Base-by-base conservation (phyloP, 2,797 vertebrate genomes). In the Phoxinus dragarum region DNA sequence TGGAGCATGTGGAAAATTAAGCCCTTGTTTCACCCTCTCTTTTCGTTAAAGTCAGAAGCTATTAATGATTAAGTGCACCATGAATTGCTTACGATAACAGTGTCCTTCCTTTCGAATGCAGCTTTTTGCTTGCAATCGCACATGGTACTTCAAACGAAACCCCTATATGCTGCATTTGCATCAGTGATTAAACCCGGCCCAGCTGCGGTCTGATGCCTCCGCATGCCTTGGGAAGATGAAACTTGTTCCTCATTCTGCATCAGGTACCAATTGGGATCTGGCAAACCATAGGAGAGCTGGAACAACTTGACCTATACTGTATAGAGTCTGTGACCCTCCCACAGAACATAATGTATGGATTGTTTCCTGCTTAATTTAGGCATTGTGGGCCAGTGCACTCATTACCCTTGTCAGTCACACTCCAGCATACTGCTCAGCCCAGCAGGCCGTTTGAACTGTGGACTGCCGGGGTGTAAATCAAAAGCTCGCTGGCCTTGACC, bases 391-490 rank as follows among this genome's bases (percentile, higher is more conserved):
- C 80, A 12, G 56, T 61, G 56, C 52, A 74, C 61, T 86, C 68
- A 78, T 54, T 73, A 86, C 84, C 79, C 76, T 77, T 74, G 82
- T 85, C 85, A 80, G 82, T 85, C 82, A 81, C 67, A 79, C 82
- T 36, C 47, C 81, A 81, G 74, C 73, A 72, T 42, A 52, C 64
- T 36, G 19, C 42, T 77, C 71, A 61, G 9, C 61, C 69, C 69
- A 54, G 72, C 71, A 69, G 82, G 79, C 81, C 84, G 78, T 93
- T 92, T 94, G 92, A 94, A 92, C 92, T 90, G 88, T 90, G 90
- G 90, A 87, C 88, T 86, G 88, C 86, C 9, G 12, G 81, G 84
- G 82, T 47, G 88, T 94, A 93, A 93, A 93, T 94, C 93, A 91
- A 81, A 89, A 86, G 87, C 31, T 74, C 86, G 89, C 88, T 89